These are phyloP conservation scores for Piprites chloris DNA, from an alignment of 2,113 vertebrate genomes.

Conservation along the genomic window DNA sequence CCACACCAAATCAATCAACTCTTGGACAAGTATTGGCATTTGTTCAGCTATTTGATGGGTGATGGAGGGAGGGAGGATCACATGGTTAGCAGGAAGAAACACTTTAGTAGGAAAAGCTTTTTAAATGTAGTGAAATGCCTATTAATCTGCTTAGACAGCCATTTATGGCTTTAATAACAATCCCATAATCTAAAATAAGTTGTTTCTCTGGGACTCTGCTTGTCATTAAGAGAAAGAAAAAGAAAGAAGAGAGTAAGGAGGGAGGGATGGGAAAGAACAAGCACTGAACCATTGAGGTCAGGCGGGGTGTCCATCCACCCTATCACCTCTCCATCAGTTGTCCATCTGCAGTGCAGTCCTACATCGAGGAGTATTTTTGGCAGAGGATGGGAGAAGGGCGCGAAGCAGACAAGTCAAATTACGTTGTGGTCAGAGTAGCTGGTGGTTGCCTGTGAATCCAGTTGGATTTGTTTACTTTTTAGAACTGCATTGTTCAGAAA, in stretches of 20 bases:
- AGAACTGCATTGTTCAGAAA: background rate
- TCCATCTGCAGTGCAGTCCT: background rate
- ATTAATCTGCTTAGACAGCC: background rate
- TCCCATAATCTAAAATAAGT: background rate
- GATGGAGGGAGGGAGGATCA: background rate
- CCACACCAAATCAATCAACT: background rate
- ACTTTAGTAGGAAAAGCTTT: background rate
- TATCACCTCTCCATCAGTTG: background rate
- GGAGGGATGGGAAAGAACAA: background rate
- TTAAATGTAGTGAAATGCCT: background rate
- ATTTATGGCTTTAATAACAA: background rate
- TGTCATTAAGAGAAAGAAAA: background rate
- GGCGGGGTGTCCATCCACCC: background rate
- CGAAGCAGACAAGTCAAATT: background rate
- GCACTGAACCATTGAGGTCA: background rate
- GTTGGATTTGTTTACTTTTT: slow-evolving; percentile 38
- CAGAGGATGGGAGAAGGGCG: background rate
- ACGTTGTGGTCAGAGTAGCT: background rate
- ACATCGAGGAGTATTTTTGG: background rate
- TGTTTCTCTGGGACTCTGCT: background rate
- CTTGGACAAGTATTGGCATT: background rate
- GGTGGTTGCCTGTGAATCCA: background rate
- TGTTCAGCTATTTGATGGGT: background rate
- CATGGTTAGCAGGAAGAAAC: background rate
- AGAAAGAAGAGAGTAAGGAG: background rate